These are phyloP conservation scores for Cosmorhoe ocellata DNA, from an alignment of 2,888 invertebrate species.

Conservation along the genomic window DNA sequence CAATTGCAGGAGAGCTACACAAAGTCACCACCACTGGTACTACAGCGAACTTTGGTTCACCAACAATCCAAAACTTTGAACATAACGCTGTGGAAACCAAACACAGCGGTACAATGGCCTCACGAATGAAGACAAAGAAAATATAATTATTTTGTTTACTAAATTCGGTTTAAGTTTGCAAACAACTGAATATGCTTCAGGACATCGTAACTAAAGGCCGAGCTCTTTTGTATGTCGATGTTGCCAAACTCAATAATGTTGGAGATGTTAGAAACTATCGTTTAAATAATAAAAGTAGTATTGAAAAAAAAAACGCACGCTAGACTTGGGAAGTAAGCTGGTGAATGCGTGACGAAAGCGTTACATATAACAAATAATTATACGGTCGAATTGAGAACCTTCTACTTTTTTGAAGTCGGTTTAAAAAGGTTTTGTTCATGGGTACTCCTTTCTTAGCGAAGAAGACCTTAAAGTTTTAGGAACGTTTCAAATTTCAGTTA, in stretches of 20 bases:
- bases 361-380: no score
- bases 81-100: conserved; percentile 3
- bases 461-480: no score
- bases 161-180: conserved; percentile 12
- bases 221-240: conserved; percentile 7
- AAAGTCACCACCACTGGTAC: no score
- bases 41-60: neutral
- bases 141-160: conserved; percentile 17
- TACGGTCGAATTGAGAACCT: no score
- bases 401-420: no score
- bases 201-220: conserved; percentile 2
- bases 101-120: conserved; percentile 7
- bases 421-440: neutral
- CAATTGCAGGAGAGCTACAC: no score
- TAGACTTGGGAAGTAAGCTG: no score
- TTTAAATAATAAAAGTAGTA: neutral
- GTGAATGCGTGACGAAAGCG: no score
- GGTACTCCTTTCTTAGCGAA: no score
- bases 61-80: conserved; percentile 6
- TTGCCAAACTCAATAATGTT: conserved; percentile 12
- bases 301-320: no score
- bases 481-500: no score
- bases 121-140: conserved; percentile 17
- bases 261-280: neutral
- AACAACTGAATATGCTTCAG: conserved; percentile 12